Percentiles rank a stretch among this genome's conserved stretches.
Evolutionary conservation across 2,113 vertebrate genomes (phyloP).

Genomic region (Xenopus laevis): DNA sequence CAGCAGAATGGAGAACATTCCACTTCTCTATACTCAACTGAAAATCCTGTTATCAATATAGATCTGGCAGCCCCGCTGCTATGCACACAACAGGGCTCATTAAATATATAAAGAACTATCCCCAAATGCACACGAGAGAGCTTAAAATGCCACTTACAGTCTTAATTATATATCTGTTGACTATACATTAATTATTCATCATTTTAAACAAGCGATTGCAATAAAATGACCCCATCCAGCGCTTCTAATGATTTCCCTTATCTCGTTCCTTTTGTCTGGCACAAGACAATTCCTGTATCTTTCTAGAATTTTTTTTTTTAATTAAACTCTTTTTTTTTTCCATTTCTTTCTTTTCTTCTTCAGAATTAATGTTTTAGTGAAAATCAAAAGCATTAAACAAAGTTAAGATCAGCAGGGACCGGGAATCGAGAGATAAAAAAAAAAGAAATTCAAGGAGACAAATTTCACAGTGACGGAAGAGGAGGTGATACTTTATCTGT

Average conservation of each 20-base stretch:
- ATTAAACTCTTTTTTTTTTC: neutral
- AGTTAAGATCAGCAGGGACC: too few species aligned
- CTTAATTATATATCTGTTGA: constrained; percentile 41
- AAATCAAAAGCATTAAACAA: neutral
- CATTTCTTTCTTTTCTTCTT: neutral
- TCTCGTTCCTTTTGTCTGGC: neutral
- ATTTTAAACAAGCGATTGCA: constrained; percentile 5
- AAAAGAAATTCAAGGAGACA: too few species aligned
- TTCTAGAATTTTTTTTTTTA: neutral
- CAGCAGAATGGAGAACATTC: neutral
- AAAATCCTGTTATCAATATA: constrained; percentile 38
- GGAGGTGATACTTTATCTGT: too few species aligned
- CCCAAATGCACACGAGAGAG: constrained; percentile 4
- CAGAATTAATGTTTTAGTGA: neutral
- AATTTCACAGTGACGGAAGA: too few species aligned
- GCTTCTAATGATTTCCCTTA: constrained; percentile 10
- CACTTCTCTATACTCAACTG: neutral
- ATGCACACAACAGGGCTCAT: constrained; percentile 25
- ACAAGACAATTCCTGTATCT: neutral
- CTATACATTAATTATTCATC: constrained; percentile 39
- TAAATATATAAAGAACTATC: constrained; percentile 26
- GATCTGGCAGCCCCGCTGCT: constrained; percentile 28
- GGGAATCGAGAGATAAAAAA: too few species aligned
- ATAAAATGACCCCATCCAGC: constrained; percentile 7
- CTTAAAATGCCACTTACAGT: constrained; percentile 37